Evolutionary conservation across 2,113 vertebrate genomes (phyloP).

Genomic region (Nycticorax nycticorax): DNA sequence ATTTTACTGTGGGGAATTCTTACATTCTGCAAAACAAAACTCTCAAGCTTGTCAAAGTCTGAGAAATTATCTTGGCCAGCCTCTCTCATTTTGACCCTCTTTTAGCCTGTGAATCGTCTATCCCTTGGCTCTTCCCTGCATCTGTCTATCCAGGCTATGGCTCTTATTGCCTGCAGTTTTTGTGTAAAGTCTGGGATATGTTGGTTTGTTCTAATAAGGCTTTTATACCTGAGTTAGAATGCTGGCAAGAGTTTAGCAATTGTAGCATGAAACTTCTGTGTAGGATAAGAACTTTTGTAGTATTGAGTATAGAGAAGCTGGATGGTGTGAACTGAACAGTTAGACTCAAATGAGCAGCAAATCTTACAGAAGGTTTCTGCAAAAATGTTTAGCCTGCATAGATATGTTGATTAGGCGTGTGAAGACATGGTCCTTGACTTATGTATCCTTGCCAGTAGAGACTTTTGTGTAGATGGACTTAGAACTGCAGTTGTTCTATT

Average conservation of each 20-base stretch:
- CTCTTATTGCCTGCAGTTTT: background rate
- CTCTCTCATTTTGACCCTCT: conserved; percentile 1
- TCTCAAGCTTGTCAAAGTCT: background rate
- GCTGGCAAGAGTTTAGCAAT: background rate
- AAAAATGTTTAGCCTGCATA: background rate
- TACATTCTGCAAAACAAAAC: background rate
- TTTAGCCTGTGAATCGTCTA: conserved; percentile 16
- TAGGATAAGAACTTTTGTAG: background rate
- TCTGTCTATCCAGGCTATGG: background rate
- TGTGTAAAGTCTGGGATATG: background rate
- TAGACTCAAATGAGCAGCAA: background rate
- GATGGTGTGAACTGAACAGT: background rate
- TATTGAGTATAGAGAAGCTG: background rate
- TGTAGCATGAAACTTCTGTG: background rate
- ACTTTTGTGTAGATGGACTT: background rate
- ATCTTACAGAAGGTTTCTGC: background rate
- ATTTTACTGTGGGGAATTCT: background rate
- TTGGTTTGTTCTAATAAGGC: background rate
- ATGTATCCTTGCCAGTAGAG: background rate
- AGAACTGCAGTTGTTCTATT: background rate
- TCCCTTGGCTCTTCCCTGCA: background rate
- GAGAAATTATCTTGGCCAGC: background rate
- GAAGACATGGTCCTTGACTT: background rate
- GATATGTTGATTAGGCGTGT: background rate
- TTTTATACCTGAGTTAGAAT: background rate